Base-by-base conservation (phyloP, 2,797 vertebrate species). In the Pelobates cultripes region DNA sequence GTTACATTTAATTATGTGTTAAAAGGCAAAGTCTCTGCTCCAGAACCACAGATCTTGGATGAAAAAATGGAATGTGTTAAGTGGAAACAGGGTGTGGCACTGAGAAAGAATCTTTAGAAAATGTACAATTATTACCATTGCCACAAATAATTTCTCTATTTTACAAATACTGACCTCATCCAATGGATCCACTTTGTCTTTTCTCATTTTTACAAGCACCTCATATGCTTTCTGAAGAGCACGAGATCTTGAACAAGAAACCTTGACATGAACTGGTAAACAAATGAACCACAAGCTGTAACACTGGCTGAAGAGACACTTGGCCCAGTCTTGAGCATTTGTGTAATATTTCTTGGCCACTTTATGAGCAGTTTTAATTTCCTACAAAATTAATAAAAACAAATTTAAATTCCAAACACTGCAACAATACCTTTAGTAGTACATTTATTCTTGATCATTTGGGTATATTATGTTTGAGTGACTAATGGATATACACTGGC, bases 211-310 rank as follows among this genome's bases (percentile, higher is more conserved):
- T 43, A 97, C 92, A 40, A 99, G 93, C 45, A 98, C 88, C 75
- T 96, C 94, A 53, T 96, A 96, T 0, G 98, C 97, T 87, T 96
- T 96, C 84, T 99, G 97, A 91, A 99, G 95, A 85, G 96, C 96
- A 42, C 92, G 92, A 71, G 92, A 91, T 86, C 98, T 99, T 51
- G 94, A 95, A 87, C 96, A 96, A 75, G 96, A 94, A 84, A 96
- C 87, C 73, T 94, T 93, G 77, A 97, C 92, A 13, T 93, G 94
- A 4, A 96, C 95, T 4, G 98, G 98, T 87, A 99, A 94, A 90
- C 97, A 99, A 91, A 99, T 98, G 91, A 99, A 99, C 98, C 98
- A 99, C 3, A 99, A 88, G 86, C 97, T 99, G 89, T 98, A 98
- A 91, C 97, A 97, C 80, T 99, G 96, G 82, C 97, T 98, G 89